phyloP scores from a whole-genome alignment of 2,113 vertebrate species.

The Hippocampus abdominalis region DNA sequence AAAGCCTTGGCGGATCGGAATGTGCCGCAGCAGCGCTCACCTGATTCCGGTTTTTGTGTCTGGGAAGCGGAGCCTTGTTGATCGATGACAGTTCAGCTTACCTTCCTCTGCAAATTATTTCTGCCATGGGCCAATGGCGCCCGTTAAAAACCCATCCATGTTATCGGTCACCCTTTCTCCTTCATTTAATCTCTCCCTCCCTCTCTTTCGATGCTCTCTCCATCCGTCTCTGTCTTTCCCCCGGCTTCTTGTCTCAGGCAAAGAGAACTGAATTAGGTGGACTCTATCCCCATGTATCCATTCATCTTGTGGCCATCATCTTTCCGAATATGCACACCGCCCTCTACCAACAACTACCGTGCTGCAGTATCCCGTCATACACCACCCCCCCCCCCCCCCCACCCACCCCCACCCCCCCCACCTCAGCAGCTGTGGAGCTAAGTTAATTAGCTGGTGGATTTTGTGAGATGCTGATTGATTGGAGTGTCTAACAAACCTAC shows the following conservation, averaged over 20 bases:
- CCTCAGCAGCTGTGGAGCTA: conserved; percentile 65
- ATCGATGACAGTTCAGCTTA: conserved; percentile 64
- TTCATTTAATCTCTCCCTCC: conserved; percentile 54
- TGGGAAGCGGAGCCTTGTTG: conserved; percentile 44
- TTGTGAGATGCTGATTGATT: conserved; percentile 76
- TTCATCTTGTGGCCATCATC: conserved; percentile 50
- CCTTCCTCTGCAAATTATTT: conserved; percentile 65
- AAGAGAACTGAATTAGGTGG: conserved; percentile 44
- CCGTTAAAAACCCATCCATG: conserved; percentile 65
- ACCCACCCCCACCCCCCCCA: conserved; percentile 20
- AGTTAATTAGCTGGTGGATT: conserved; percentile 74
- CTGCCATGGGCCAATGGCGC: conserved; percentile 52
- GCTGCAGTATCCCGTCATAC: conserved; percentile 18
- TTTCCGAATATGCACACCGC: conserved; percentile 45
- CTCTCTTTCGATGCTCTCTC: conserved; percentile 38
- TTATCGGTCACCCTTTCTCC: conserved; percentile 62
- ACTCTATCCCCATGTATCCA: conserved; percentile 33
- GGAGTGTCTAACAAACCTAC: conserved; percentile 69
- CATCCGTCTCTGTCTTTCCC: conserved; percentile 47
- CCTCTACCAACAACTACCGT: conserved; percentile 6
- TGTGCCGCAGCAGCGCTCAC: conserved; percentile 34
- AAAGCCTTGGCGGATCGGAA: conserved; percentile 39
- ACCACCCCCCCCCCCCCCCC: conserved; percentile 13
- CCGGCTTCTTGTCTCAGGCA: conserved; percentile 31
- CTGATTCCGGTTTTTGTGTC: conserved; percentile 52